A percentile compares a stretch with the other conserved stretches of the same genome.
Conservation (phyloP, 2,797 vertebrate species). For the Brachyrhaphis roseni region DNA sequence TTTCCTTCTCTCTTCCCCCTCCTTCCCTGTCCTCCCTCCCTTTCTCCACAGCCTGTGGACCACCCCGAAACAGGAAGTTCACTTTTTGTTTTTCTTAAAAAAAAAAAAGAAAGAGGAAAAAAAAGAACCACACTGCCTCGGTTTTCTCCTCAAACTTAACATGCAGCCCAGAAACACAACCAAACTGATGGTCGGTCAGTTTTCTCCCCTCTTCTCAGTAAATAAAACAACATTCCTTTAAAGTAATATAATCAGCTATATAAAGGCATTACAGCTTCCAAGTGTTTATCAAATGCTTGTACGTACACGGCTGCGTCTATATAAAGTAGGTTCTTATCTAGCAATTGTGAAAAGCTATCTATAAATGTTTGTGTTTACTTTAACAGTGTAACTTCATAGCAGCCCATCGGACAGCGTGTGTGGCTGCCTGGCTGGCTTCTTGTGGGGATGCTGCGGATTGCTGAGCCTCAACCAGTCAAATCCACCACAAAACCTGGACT, state of each 20-base stretch:
- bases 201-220: not conserved
- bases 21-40: constrained; percentile 69
- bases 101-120: constrained; percentile 45
- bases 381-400: constrained; percentile 64
- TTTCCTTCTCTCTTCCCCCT: constrained; percentile 41
- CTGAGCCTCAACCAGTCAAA: constrained; percentile 53
- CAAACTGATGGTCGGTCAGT: not conserved
- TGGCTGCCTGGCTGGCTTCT: constrained; percentile 47
- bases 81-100: constrained; percentile 88
- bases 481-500: constrained; percentile 71
- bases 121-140: constrained; percentile 59
- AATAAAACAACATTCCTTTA: not conserved
- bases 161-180: constrained; percentile 19
- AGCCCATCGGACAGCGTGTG: constrained; percentile 66
- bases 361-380: constrained; percentile 66
- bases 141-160: constrained; percentile 41
- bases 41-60: constrained; percentile 85
- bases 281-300: constrained; percentile 6
- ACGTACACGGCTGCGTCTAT: constrained; percentile 28
- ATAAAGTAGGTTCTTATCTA: constrained; percentile 42
- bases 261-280: constrained; percentile 34
- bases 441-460: constrained; percentile 73
- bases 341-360: constrained; percentile 49
- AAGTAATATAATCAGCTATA: constrained; percentile 12
- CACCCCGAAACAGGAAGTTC: constrained; percentile 92